phyloP scores from a whole-genome alignment of 2,888 invertebrate genomes.

The Pterobdella sp. region DNA sequence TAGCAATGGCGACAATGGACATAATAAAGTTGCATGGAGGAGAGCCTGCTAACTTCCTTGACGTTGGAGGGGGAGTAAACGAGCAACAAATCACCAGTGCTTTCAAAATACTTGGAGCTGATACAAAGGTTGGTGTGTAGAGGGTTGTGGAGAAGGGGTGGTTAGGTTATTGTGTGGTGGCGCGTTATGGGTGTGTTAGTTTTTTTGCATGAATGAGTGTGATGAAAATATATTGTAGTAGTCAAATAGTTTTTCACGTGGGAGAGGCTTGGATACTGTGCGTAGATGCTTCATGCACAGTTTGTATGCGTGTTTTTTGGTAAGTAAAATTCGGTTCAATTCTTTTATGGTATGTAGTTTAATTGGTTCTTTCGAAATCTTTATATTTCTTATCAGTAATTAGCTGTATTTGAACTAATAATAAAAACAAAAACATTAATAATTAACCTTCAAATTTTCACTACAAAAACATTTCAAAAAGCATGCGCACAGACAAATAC shows the following conservation, averaged over 20 bases:
- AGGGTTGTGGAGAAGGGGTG: neutral
- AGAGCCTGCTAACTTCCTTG: conserved; percentile 92
- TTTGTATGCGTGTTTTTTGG: too few species aligned
- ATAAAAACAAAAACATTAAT: too few species aligned
- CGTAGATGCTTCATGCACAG: too few species aligned
- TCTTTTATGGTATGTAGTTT: too few species aligned
- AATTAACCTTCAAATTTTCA: too few species aligned
- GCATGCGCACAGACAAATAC: too few species aligned
- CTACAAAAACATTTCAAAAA: too few species aligned
- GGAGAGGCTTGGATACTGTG: neutral
- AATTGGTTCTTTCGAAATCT: too few species aligned
- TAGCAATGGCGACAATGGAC: conserved; percentile 99
- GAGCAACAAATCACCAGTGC: conserved; percentile 88
- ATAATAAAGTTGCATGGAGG: conserved; percentile 93
- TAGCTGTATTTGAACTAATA: too few species aligned
- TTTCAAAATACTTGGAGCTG: conserved; percentile 74
- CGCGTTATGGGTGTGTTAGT: neutral
- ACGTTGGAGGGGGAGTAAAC: conserved; percentile 90
- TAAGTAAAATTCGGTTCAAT: too few species aligned
- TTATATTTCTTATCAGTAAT: too few species aligned
- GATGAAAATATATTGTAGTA: neutral
- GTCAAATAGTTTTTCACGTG: neutral
- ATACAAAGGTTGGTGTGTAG: conserved; percentile 52
- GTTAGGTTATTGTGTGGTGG: neutral
- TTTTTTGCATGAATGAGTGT: neutral